phyloP scores from a whole-genome alignment of 2,888 invertebrate species.

The Lasioglossum leucozonium region DNA sequence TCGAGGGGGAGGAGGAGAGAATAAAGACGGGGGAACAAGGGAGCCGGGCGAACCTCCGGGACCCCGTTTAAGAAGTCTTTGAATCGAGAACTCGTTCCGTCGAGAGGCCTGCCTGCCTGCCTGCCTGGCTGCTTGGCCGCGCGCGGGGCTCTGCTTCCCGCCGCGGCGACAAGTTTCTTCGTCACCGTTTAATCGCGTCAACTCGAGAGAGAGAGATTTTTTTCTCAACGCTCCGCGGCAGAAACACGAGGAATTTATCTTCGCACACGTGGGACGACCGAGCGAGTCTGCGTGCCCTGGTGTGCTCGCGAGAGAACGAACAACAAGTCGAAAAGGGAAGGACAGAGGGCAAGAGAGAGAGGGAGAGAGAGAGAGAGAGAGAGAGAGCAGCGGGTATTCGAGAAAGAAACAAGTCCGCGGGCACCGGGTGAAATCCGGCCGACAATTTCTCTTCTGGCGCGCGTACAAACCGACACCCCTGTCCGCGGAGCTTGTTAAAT shows the following conservation, averaged over 20 bases:
- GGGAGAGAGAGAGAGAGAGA: not conserved
- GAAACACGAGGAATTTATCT: constrained; percentile 6
- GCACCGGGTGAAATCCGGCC: constrained; percentile 20
- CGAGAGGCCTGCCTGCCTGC: too few species aligned
- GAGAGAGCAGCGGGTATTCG: not conserved
- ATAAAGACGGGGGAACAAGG: constrained; percentile 45
- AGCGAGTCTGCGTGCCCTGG: not conserved
- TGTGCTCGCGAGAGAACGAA: not conserved
- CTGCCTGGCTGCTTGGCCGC: too few species aligned
- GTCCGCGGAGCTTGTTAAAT: constrained; percentile 76
- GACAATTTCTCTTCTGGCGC: constrained; percentile 41
- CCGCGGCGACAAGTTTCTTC: constrained; percentile 39
- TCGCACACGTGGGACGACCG: constrained; percentile 1
- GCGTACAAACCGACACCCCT: constrained; percentile 40
- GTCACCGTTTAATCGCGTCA: constrained; percentile 9
- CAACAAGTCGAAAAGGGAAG: not conserved
- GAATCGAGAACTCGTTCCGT: constrained; percentile 75
- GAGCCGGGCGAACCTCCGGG: constrained; percentile 46
- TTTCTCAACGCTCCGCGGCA: not conserved
- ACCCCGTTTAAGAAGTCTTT: constrained; percentile 71
- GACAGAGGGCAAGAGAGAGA: not conserved
- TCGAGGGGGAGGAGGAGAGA: constrained; percentile 58
- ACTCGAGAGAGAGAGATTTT: constrained; percentile 32
- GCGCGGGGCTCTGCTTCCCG: not conserved
- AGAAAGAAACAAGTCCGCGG: constrained; percentile 13